Evolutionary conservation across 1,140 invertebrate genomes (phyloP), one percentile per base, ranked within the genome.

Genomic region (Bursaphelenchus mucronatus): DNA sequence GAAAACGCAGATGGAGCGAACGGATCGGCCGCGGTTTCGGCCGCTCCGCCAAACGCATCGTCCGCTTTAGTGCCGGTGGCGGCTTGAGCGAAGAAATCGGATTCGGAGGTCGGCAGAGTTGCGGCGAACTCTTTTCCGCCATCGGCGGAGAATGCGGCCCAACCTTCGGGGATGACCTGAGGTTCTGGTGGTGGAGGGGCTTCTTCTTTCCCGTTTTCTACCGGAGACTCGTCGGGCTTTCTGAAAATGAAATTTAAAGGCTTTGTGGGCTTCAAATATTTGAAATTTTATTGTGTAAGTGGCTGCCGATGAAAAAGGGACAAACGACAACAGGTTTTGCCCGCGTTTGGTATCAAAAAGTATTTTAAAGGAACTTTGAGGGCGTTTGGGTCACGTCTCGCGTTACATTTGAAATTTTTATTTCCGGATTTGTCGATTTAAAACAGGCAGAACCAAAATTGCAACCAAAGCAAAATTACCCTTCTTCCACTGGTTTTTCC

Each of bases 71-170:
- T 15, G 9, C 5, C 5, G 11, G 15, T 69, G 8, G 30, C n/a
- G 41, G 57, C 39, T 64, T 74, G 17, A 56, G 67, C n/a, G 45
- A 76, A 76, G 69, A 76, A 76, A 17, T 69, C 75, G 40, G 70
- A 74, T 46, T 76, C 75, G 21, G 73, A 76, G 6, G 75, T 55
- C 11, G 76, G 75, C 10, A 76, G 39, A 39, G 54, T 46, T 10
- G 73, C 51, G 10, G 51, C 63, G 5, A 30, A 30, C 6, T 61
- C 30, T 8, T 21, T 19, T 39, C 44, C 41, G 11, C 11, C 46
- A 8, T 44, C 47, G 44, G 71, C 63, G 39, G 73, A 72, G 49
- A 78, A 78, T 8, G 61, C 76, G 10, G 72, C 69, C 75, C 75
- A 78, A n/a, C 59, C 63, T 30, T 30, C 30, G 5, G 30, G 30